Evolutionary conservation across 2,888 invertebrate genomes (phyloP), one percentile per base, ranked within the genome.

Genomic region (Yponomeuta sedellus): DNA sequence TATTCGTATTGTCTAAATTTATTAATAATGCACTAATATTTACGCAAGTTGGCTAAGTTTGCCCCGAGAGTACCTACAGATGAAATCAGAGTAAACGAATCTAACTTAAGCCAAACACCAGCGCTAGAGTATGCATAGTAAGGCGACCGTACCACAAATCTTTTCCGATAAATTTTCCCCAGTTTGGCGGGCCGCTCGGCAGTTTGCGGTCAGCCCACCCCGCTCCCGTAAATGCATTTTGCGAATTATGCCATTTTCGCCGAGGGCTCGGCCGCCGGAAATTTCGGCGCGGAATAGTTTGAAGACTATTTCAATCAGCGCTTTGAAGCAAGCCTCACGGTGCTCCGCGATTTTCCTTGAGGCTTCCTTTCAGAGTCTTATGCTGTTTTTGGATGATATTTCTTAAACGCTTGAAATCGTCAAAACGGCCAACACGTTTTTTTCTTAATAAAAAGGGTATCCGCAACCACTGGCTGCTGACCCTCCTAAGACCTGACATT

Each of bases 111-210:
- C 12, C 5, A 52, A 25, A 25, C 25, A 52, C 44, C 44, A 6
- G 34, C 16, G 44, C 3, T 4, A 52, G 16, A 4, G 44, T 52
- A 12, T 16, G 12, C 44, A 52, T 52, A 52, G 44, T 52, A 52
- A 12, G 83, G 28, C 82, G 82, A 75, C 73, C 71, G 78, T 75
- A 52, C 79, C 81, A 85, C 86, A 86, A 86, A 87, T 87, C 86
- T 86, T 86, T 83, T 80, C 76, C 85, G 78, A 85, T 87, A 87
- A 86, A 86, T 88, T 86, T 85, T 80, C 77, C 74, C 72, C 75
- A 65, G 61, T 20, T 61, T 64, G 16, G 61, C 44, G 64, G 67
- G 61, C 59, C 44, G 66, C 56, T 34, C 67, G 65, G 65, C 58
- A 68, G 66, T 68, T 66, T 68, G 68, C 64, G 66, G 68, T 56